These are phyloP conservation scores for Microctonus brassicae DNA, from an alignment of 2,888 invertebrate species.

Conservation along the genomic window DNA sequence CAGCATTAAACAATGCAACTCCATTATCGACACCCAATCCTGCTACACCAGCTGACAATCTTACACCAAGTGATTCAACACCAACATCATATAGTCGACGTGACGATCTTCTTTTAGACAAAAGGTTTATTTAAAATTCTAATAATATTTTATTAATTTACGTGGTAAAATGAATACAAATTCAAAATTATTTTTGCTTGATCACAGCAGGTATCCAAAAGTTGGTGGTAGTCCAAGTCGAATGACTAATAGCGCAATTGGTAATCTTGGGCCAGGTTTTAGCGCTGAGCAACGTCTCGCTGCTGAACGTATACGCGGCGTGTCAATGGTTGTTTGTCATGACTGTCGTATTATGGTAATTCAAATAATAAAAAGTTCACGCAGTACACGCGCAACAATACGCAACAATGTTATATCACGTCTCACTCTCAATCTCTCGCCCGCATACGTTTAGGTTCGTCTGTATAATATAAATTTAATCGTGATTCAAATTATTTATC, in stretches of 20 bases:
- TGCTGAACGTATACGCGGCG: slow-evolving; percentile 78
- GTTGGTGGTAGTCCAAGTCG: slow-evolving; percentile 76
- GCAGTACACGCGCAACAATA: slow-evolving; percentile 85
- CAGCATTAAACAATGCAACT: slow-evolving; percentile 64
- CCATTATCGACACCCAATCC: slow-evolving; percentile 58
- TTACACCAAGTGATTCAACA: slow-evolving; percentile 57
- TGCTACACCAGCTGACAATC: slow-evolving; percentile 57
- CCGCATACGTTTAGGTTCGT: slow-evolving; percentile 77
- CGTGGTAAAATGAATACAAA: too few relatives aligned
- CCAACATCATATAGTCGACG: slow-evolving; percentile 54
- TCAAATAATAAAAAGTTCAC: slow-evolving; percentile 92
- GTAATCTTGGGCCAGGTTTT: slow-evolving; percentile 59
- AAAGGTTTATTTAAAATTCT: slow-evolving; percentile 47
- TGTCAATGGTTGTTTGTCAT: slow-evolving; percentile 91
- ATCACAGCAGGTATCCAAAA: slow-evolving; percentile 66
- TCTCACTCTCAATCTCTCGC: slow-evolving; percentile 86
- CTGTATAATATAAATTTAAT: slow-evolving; percentile 37
- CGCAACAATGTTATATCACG: slow-evolving; percentile 86
- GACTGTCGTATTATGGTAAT: slow-evolving; percentile 95
- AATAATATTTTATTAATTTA: not conserved
- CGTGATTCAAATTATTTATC: slow-evolving; percentile 38
- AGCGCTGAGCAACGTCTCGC: slow-evolving; percentile 62
- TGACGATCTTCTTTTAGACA: slow-evolving; percentile 51
- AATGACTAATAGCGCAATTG: slow-evolving; percentile 72
- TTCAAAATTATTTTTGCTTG: not conserved